phyloP scores from a whole-genome alignment of 2,113 vertebrate genomes.

The Rhynchopsitta pachyrhyncha region DNA sequence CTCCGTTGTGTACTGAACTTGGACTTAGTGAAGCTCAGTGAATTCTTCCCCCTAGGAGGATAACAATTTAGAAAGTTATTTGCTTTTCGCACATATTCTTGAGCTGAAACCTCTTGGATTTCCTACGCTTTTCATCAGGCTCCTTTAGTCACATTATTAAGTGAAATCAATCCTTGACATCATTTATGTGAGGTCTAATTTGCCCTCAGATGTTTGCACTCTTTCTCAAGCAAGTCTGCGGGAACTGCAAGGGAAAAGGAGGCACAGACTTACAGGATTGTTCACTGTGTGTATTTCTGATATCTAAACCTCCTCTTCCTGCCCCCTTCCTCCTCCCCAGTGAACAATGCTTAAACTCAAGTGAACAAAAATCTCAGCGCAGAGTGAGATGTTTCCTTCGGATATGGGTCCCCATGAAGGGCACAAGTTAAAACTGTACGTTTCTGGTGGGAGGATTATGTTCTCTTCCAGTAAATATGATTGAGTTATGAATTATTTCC shows the following conservation, averaged over 20 bases:
- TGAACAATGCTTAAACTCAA: background rate
- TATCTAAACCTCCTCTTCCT: background rate
- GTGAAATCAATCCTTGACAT: background rate
- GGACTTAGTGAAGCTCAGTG: background rate
- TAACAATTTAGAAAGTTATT: background rate
- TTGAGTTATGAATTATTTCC: constrained; percentile 38
- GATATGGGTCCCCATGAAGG: background rate
- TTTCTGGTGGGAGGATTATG: background rate
- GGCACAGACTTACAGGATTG: background rate
- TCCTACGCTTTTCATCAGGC: background rate
- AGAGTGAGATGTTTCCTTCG: background rate
- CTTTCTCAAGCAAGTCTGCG: background rate
- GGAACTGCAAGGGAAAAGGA: background rate
- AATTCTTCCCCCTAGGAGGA: background rate
- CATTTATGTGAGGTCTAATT: background rate
- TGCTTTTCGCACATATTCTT: background rate
- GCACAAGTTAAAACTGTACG: background rate
- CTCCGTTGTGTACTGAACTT: background rate
- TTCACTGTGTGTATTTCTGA: background rate
- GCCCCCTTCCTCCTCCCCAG: background rate
- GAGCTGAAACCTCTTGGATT: background rate
- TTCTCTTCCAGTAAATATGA: background rate
- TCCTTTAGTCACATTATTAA: background rate
- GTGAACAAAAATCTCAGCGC: background rate
- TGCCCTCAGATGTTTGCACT: background rate